Evolutionary conservation across 2,888 invertebrate genomes (phyloP).

Genomic region (Tipula helvola): DNA sequence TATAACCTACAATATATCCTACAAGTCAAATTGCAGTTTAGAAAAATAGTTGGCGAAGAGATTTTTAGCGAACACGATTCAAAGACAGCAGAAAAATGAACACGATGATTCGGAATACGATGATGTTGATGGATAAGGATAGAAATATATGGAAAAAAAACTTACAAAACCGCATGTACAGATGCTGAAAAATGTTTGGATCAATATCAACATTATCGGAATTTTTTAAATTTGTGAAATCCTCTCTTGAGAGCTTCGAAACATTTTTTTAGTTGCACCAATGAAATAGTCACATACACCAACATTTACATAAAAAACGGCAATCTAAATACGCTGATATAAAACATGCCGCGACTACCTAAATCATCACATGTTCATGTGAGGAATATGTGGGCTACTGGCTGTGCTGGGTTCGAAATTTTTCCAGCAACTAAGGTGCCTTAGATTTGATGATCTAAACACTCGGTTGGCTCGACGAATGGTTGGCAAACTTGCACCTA

Average conservation of each 20-base stretch:
- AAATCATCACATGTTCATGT: neutral
- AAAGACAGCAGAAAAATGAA: no score
- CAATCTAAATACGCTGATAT: neutral
- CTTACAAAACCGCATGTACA: neutral
- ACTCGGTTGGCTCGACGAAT: neutral
- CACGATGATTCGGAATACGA: neutral
- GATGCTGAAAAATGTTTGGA: no score
- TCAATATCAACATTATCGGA: no score
- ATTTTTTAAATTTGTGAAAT: no score
- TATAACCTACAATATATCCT: no score
- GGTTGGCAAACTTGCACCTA: neutral
- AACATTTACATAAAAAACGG: neutral
- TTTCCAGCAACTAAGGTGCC: neutral
- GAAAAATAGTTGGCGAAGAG: no score
- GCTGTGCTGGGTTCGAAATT: no score
- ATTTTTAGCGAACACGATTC: neutral
- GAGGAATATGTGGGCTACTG: neutral
- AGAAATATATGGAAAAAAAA: neutral
- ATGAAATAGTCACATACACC: neutral
- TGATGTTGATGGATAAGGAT: neutral
- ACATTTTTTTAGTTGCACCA: neutral
- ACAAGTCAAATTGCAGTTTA: no score
- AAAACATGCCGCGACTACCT: neutral
- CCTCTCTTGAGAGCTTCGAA: no score
- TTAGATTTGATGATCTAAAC: neutral